phyloP scores from a whole-genome alignment of 2,888 invertebrate species.

The Pristionchus mayeri region DNA sequence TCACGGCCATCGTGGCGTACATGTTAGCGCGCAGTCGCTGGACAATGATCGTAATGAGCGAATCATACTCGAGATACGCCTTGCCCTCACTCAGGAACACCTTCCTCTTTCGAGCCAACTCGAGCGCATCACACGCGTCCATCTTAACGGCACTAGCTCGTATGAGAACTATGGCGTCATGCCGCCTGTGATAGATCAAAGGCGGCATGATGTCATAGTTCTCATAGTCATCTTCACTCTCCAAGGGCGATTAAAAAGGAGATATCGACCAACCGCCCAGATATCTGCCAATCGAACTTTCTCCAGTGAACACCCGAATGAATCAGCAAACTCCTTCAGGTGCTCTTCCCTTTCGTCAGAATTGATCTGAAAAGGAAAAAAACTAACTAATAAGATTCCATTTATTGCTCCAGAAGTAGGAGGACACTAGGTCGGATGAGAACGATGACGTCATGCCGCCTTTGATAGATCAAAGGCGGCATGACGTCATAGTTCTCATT shows the following conservation, averaged over 20 bases:
- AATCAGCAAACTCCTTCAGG: constrained; percentile 49
- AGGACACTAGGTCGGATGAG: no score
- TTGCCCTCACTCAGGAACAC: constrained; percentile 87
- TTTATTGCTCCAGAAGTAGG: no score
- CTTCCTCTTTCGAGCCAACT: constrained; percentile 86
- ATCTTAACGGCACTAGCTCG: no score
- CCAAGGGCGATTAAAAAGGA: neutral
- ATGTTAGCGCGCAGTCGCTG: constrained; percentile 85
- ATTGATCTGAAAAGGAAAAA: constrained; percentile 31
- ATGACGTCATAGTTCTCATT: no score
- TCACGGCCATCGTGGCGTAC: constrained; percentile 82
- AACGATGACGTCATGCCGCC: no score
- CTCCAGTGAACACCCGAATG: constrained; percentile 47
- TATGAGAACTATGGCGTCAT: no score
- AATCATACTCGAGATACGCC: constrained; percentile 89
- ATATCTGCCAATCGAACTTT: constrained; percentile 50
- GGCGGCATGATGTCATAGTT: no score
- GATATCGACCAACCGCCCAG: constrained; percentile 57
- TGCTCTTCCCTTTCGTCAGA: constrained; percentile 44
- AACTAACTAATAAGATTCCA: no score
- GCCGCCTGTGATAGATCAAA: no score
- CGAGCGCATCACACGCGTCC: constrained; percentile 88
- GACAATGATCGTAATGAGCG: constrained; percentile 88
- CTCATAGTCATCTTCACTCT: no score
- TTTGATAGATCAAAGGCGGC: no score